Evolutionary conservation across 2,113 vertebrate species (phyloP).

Genomic region (Pseudolaguvia tuberculata): DNA sequence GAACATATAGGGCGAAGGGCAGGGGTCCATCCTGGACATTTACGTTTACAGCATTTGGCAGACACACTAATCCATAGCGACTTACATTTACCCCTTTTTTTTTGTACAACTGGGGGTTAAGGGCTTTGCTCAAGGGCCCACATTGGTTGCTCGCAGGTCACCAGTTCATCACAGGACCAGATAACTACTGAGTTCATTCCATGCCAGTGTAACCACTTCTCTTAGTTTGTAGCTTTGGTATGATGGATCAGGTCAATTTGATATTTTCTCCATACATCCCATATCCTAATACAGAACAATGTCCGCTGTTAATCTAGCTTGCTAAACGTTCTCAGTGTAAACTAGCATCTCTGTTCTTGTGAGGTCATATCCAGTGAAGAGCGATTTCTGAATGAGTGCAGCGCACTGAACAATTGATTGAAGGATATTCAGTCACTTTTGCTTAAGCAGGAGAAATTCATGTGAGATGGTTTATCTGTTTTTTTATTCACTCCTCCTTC

Average conservation of each 20-base stretch:
- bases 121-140: too few species aligned
- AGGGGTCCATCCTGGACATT: too few species aligned
- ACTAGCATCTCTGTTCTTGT: neutral
- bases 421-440: slow-evolving; percentile 11
- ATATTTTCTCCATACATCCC: neutral
- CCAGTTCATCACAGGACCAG: neutral
- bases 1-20: too few species aligned
- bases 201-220: neutral
- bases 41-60: too few species aligned
- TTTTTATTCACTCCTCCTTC: neutral
- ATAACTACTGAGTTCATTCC: neutral
- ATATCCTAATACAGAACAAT: neutral
- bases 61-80: too few species aligned
- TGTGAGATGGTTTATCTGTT: slow-evolving; percentile 13
- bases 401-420: neutral
- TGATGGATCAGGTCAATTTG: neutral
- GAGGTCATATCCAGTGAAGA: slow-evolving; percentile 14
- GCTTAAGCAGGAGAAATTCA: slow-evolving; percentile 24
- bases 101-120: neutral
- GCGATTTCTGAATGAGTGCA: slow-evolving; percentile 12
- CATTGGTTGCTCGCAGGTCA: neutral
- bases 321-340: neutral
- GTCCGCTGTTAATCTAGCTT: neutral
- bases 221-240: too few species aligned
- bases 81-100: too few species aligned